Conservation (phyloP, 2,888 invertebrate species). For the Pristionchus arcanus region DNA sequence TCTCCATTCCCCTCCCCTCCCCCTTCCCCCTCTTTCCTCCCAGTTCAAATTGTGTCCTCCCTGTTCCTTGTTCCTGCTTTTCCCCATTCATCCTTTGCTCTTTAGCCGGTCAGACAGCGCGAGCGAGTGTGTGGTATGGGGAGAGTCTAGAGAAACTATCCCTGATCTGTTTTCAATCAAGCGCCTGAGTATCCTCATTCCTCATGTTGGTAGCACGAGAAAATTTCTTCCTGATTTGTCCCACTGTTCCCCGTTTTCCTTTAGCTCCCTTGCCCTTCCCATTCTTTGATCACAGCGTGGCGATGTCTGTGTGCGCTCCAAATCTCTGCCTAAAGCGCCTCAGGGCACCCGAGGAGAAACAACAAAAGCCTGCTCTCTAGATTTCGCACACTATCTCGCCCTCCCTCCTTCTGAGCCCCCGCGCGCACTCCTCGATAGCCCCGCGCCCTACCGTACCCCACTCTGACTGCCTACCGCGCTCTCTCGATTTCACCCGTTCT, state of each 20-base stretch:
- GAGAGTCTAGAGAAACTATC: too few species aligned
- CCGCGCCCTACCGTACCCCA: too few species aligned
- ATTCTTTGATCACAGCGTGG: not conserved
- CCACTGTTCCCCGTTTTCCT: not conserved
- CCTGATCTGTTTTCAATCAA: too few species aligned
- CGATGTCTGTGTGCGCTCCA: not conserved
- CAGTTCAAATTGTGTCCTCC: not conserved
- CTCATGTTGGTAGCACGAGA: too few species aligned
- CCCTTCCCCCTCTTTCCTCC: not conserved
- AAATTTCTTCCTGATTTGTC: too few species aligned
- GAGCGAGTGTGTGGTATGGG: too few species aligned
- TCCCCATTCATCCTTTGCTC: not conserved
- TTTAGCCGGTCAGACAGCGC: too few species aligned
- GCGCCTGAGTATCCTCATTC: too few species aligned
- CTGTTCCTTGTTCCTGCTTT: not conserved
- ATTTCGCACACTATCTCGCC: slow-evolving; percentile 33
- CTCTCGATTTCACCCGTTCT: slow-evolving; percentile 55
- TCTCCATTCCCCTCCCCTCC: not conserved
- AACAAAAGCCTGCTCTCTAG: not conserved
- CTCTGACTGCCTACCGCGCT: not conserved
- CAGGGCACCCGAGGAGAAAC: not conserved
- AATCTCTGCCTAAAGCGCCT: not conserved
- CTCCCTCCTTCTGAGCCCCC: slow-evolving; percentile 45
- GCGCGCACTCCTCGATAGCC: too few species aligned
- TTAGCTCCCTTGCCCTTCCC: not conserved